phyloP scores from a whole-genome alignment of 2,113 vertebrate species.

The Orthonyx spaldingii region DNA sequence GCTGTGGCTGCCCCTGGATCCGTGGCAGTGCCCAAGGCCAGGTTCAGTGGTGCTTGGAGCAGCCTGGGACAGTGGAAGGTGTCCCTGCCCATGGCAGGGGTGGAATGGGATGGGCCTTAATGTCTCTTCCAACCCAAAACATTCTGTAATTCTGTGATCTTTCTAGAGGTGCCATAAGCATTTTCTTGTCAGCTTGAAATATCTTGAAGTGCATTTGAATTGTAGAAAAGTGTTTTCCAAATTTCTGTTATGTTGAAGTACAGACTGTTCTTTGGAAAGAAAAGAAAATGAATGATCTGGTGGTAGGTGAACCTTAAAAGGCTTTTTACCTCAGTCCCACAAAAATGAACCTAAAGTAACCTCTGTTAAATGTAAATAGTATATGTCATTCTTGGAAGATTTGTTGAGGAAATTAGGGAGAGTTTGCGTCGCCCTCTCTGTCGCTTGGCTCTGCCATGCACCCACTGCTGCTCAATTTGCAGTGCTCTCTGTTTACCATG shows the following conservation, averaged over 20 bases:
- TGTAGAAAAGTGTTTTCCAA: background rate
- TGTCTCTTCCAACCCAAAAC: background rate
- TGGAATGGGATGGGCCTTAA: rapidly evolving
- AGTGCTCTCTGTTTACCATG: constrained; percentile 11
- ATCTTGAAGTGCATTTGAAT: background rate
- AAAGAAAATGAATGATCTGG: background rate
- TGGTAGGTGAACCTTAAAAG: background rate
- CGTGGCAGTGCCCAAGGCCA: background rate
- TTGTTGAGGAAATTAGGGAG: background rate
- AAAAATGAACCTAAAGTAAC: background rate
- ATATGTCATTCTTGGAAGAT: background rate
- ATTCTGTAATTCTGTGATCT: background rate
- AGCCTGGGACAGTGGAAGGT: rapidly evolving
- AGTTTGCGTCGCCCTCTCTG: background rate
- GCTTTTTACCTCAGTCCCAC: too few relatives aligned
- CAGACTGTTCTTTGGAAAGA: background rate
- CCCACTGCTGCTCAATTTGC: constrained; percentile 16
- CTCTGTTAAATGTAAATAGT: background rate
- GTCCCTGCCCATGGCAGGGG: background rate
- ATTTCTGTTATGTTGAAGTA: background rate
- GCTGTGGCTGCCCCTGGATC: background rate
- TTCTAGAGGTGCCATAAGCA: background rate
- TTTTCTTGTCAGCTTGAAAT: background rate
- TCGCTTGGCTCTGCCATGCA: background rate
- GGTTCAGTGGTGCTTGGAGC: background rate